These are phyloP conservation scores for Hydropsyche tenuis DNA, from an alignment of 1,140 invertebrate genomes.

Conservation along the genomic window DNA sequence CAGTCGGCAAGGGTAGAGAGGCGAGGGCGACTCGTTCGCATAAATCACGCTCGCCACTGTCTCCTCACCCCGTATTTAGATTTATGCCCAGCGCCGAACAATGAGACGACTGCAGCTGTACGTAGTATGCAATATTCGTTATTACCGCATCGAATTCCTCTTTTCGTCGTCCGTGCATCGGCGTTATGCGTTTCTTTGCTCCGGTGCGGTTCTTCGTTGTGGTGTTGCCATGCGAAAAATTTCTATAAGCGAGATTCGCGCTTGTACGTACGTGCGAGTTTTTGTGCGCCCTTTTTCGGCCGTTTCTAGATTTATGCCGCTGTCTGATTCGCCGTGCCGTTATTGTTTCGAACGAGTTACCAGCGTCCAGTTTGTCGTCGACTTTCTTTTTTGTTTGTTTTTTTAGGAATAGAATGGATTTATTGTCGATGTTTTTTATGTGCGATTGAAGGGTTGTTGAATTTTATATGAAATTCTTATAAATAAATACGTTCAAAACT, in stretches of 20 bases:
- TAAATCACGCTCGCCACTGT: conserved; percentile 49
- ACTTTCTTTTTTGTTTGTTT: no score
- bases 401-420: no score
- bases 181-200: conserved; percentile 35
- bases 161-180: conserved; percentile 22
- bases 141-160: conserved; percentile 51
- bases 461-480: no score
- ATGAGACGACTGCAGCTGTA: conserved; percentile 50
- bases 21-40: conserved; percentile 34
- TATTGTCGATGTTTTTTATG: no score
- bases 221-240: no score
- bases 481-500: no score
- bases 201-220: background rate
- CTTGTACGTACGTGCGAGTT: background rate
- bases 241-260: no score
- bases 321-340: conserved; percentile 26
- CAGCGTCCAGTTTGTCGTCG: no score
- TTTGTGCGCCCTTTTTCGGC: background rate
- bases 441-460: no score
- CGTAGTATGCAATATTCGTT: conserved; percentile 51
- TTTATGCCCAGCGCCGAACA: conserved; percentile 48
- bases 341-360: conserved; percentile 1
- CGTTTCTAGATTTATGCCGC: conserved; percentile 17
- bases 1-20: background rate
- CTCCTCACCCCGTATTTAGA: conserved; percentile 49